A percentile compares a stretch with the other conserved stretches of the same genome.
Conservation (phyloP, 2,113 vertebrate species). For the Etheostoma cragini region DNA sequence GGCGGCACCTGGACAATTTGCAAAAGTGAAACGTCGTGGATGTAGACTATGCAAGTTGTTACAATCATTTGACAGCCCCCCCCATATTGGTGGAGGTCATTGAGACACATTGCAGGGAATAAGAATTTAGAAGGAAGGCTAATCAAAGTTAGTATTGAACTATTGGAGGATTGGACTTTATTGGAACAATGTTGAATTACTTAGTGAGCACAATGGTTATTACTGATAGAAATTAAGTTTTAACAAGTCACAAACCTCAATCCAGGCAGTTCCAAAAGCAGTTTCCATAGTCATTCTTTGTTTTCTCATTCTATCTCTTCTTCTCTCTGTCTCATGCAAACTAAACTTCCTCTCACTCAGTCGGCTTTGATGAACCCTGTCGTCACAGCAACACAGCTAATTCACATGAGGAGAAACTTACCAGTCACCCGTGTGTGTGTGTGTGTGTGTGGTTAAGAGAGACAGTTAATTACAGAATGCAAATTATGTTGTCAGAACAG, state of each 20-base stretch:
- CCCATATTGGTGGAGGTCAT: no score
- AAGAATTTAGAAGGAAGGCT: no score
- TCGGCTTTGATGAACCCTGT: constrained; percentile 63
- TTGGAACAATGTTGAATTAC: not conserved
- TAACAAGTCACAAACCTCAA: not conserved
- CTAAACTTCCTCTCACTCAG: constrained; percentile 35
- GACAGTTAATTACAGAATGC: constrained; percentile 86
- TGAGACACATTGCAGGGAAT: no score
- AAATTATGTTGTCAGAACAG: constrained; percentile 82
- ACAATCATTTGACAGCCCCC: no score
- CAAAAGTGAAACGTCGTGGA: no score
- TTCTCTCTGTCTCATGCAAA: constrained; percentile 8
- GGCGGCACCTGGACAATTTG: no score
- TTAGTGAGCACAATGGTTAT: not conserved
- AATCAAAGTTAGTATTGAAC: no score
- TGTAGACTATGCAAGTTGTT: no score
- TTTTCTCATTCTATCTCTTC: not conserved
- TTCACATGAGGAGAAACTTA: constrained; percentile 59
- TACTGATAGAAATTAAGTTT: not conserved
- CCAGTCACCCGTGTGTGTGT: constrained; percentile 34
- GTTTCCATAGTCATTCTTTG: not conserved
- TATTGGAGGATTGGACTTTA: not conserved
- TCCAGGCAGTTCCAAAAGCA: not conserved
- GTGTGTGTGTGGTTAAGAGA: constrained; percentile 43
- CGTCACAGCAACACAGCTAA: constrained; percentile 59